Evolutionary conservation across 2,113 vertebrate genomes (phyloP).

Genomic region (Notarius lentiginosus): DNA sequence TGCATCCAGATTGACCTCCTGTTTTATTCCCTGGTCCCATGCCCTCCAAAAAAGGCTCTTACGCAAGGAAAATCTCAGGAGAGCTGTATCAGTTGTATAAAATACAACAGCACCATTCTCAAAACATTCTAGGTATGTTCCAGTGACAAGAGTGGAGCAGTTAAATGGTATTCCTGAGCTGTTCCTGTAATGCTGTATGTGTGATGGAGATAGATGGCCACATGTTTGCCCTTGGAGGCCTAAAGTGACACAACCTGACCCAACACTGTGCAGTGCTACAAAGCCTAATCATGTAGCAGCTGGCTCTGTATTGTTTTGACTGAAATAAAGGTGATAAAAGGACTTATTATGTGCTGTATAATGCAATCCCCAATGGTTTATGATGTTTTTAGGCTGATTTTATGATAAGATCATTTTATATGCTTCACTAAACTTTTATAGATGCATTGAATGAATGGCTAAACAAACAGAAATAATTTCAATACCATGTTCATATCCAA

Average conservation of each 20-base stretch:
- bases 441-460: slow-evolving; percentile 39
- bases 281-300: neutral
- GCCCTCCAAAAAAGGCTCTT: neutral
- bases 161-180: slow-evolving; percentile 67
- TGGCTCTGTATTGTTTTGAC: slow-evolving; percentile 16
- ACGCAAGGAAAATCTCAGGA: neutral
- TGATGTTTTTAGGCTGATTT: neutral
- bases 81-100: neutral
- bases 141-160: slow-evolving; percentile 67
- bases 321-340: neutral
- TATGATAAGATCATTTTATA: neutral
- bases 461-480: slow-evolving; percentile 58
- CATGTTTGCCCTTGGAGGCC: slow-evolving; percentile 65
- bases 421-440: neutral
- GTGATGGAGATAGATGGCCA: slow-evolving; percentile 64
- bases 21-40: neutral
- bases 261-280: slow-evolving; percentile 67
- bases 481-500: neutral
- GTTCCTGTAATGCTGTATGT: slow-evolving; percentile 63
- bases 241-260: slow-evolving; percentile 61
- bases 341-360: neutral
- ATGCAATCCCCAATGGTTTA: neutral
- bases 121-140: slow-evolving; percentile 55
- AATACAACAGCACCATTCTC: neutral
- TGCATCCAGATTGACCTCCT: neutral